Percentiles rank a stretch among this genome's conserved stretches.
These are phyloP conservation scores for Drosophila peninsularis DNA, from an alignment of 2,888 invertebrate species.

Conservation along the genomic window DNA sequence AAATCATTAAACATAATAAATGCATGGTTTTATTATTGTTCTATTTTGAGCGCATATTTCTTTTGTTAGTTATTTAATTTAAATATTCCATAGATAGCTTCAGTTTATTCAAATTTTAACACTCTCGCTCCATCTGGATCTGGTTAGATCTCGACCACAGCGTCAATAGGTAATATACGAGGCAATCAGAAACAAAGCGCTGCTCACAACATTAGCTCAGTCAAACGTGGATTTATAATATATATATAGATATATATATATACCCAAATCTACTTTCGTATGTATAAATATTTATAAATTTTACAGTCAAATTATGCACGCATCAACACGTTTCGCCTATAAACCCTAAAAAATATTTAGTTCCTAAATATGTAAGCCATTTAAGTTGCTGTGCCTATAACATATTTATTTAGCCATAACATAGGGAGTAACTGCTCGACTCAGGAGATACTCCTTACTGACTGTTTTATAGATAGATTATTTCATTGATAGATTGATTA, in stretches of 20 bases:
- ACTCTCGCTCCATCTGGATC: conserved; percentile 17
- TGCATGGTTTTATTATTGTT: neutral
- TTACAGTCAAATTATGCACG: conserved; percentile 44
- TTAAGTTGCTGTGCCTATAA: conserved; percentile 22
- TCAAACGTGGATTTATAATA: conserved; percentile 34
- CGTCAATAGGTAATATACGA: conserved; percentile 15
- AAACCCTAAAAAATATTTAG: conserved; percentile 27
- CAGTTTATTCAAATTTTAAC: neutral
- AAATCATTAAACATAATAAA: no score
- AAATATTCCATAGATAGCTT: neutral
- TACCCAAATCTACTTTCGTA: conserved; percentile 28
- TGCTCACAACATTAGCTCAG: conserved; percentile 28
- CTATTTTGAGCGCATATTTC: neutral
- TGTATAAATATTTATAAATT: conserved; percentile 11
- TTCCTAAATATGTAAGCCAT: conserved; percentile 23
- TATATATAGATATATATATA: conserved; percentile 22
- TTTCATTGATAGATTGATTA: neutral
- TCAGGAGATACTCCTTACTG: neutral
- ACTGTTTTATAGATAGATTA: neutral
- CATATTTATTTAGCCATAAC: conserved; percentile 13
- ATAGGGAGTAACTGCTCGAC: neutral
- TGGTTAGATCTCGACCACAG: neutral
- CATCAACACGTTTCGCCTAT: conserved; percentile 54
- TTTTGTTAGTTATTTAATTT: neutral
- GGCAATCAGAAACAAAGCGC: conserved; percentile 29